These are phyloP conservation scores for Staurois parvus DNA, from an alignment of 2,797 vertebrate species.

Conservation along the genomic window DNA sequence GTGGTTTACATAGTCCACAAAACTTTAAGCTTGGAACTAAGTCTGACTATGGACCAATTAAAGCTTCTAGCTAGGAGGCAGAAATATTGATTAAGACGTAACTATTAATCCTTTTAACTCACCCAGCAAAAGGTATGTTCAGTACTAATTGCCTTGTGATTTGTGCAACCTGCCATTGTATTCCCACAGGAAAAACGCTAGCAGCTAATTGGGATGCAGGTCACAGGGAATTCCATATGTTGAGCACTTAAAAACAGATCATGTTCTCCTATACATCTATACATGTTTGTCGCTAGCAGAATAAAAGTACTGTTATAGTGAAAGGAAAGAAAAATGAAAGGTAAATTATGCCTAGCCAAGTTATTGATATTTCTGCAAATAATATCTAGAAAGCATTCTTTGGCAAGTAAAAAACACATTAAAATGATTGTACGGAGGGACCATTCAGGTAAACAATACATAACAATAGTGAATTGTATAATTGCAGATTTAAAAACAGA, in stretches of 20 bases:
- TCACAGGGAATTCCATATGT: conserved; percentile 40
- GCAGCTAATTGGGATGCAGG: conserved; percentile 49
- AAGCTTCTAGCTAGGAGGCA: conserved; percentile 30
- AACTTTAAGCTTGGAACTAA: conserved; percentile 17
- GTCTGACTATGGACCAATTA: conserved; percentile 38
- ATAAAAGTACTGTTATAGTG: neutral
- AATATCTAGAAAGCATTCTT: too few species aligned
- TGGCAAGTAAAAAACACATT: too few species aligned
- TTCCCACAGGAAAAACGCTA: conserved; percentile 41
- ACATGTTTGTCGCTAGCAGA: conserved; percentile 9
- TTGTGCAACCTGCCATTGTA: conserved; percentile 36
- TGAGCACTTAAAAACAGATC: conserved; percentile 26
- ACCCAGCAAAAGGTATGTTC: conserved; percentile 51
- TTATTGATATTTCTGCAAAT: too few species aligned
- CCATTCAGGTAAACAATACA: too few species aligned
- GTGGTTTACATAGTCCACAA: conserved; percentile 27
- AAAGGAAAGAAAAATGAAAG: neutral
- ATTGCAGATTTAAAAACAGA: too few species aligned
- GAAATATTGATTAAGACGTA: conserved; percentile 43
- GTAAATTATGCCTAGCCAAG: neutral
- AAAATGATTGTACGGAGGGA: too few species aligned
- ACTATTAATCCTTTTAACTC: conserved; percentile 54
- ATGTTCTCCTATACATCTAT: conserved; percentile 13
- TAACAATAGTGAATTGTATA: too few species aligned
- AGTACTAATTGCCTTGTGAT: conserved; percentile 56